Conservation (phyloP, 1,140 invertebrate genomes). For the Ptiloglossa arizonensis region DNA sequence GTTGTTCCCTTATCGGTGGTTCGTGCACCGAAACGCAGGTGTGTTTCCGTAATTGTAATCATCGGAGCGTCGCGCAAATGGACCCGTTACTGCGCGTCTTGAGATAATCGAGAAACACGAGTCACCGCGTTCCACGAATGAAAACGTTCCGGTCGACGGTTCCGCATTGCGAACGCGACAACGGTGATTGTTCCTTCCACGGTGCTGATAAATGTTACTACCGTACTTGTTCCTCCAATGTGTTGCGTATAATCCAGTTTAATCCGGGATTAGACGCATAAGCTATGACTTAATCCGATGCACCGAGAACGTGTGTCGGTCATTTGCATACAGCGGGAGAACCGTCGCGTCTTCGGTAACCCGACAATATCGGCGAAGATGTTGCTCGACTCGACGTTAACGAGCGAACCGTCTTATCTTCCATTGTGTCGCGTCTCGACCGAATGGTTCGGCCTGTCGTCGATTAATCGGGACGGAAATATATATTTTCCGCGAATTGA, state of each 20-base stretch:
- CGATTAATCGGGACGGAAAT: background rate
- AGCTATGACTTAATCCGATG: conserved; percentile 54
- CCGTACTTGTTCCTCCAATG: conserved; percentile 39
- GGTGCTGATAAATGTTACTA: conserved; percentile 47
- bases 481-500: background rate
- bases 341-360: conserved; percentile 1
- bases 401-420: background rate
- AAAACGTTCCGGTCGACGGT: background rate
- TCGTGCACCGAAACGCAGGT: background rate
- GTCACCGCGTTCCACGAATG: background rate
- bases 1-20: too few relatives aligned
- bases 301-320: conserved; percentile 44
- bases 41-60: background rate
- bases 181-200: conserved; percentile 37
- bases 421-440: too few relatives aligned
- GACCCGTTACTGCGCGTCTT: conserved; percentile 1
- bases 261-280: conserved; percentile 55
- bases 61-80: background rate
- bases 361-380: conserved; percentile 15
- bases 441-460: background rate
- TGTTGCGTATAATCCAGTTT: conserved; percentile 54
- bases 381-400: background rate
- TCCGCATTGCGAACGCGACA: background rate
- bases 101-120: conserved; percentile 16
- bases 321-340: conserved; percentile 57